Evolutionary conservation across 2,797 vertebrate species (phyloP), one percentile per base, ranked within the genome.

Genomic region (Tympanoctomys barrerae): DNA sequence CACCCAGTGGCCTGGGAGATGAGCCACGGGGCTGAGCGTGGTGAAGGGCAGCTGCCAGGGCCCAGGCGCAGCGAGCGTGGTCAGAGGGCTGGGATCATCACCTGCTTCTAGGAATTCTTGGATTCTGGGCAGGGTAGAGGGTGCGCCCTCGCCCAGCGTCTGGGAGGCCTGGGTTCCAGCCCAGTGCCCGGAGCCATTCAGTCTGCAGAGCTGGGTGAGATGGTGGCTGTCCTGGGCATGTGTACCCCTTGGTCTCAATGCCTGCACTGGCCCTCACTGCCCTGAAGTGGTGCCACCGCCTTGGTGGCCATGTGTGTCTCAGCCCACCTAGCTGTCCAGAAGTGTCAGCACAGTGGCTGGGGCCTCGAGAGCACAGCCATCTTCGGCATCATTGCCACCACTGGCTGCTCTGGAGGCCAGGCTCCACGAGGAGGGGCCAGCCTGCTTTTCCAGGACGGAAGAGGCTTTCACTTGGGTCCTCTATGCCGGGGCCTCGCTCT

Each of bases 41-140:
- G 4, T 1, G 1, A 21, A 33, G 57, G 4, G 61, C 24, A 2
- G 42, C 21, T 62, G 7, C 80, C 59, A 26, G 61, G 52, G 31
- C 52, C 0, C 0, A 36, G 36, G 42, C 26, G 13, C 18, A 7
- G n/a, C 0, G 2, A 26, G 10, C 57, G 24, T 2, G 1, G 64
- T n/a, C 89, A 61, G 62, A 79, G 49, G 46, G 10, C 24, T 6
- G 28, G 80, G 21, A 81, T 49, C 26, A 19, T 33, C 2, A 0
- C 12, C 49, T 26, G 39, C 36, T 54, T 57, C 88, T 79, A 36
- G 70, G 22, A 26, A 14, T 26, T 22, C 39, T 46, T 13, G 39
- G 11, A 26, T 75, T 75, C 39, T 22, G 21, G 36, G 3, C 8
- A 18, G 36, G 36, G 19, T 71, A 0, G 22, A n/a, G 8, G 33